phyloP scores from a whole-genome alignment of 2,888 invertebrate genomes.

The Tricholauxania praeusta region DNA sequence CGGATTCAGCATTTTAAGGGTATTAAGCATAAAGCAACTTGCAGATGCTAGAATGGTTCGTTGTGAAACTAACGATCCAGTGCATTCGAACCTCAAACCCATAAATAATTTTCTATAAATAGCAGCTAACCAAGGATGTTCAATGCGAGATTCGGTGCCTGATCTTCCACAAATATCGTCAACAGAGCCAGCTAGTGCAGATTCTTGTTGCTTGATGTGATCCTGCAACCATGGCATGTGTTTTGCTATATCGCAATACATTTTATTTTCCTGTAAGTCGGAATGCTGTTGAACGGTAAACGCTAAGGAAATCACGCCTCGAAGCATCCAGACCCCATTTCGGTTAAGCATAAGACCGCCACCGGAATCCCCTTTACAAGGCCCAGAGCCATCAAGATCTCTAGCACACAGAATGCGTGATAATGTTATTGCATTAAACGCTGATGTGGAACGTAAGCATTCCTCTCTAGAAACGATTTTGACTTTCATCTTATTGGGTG shows the following conservation, averaged over 20 bases:
- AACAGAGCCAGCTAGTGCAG: too few relatives aligned
- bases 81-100: too few relatives aligned
- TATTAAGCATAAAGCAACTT: too few relatives aligned
- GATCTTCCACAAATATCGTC: too few relatives aligned
- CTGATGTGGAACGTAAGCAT: slow-evolving; percentile 68
- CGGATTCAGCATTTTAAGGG: too few relatives aligned
- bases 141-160: too few relatives aligned
- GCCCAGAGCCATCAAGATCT: slow-evolving; percentile 61
- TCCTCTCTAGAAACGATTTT: slow-evolving; percentile 69
- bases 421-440: slow-evolving; percentile 51
- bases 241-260: slow-evolving; percentile 75
- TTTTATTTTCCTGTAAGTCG: slow-evolving; percentile 73
- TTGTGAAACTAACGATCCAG: too few relatives aligned
- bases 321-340: slow-evolving; percentile 66
- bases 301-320: slow-evolving; percentile 67
- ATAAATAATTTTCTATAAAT: too few relatives aligned
- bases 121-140: too few relatives aligned
- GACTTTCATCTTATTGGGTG: slow-evolving; percentile 44
- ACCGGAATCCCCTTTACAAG: slow-evolving; percentile 73
- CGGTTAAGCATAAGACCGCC: slow-evolving; percentile 68
- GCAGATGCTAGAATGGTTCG: too few relatives aligned
- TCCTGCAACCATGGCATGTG: slow-evolving; percentile 70
- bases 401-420: slow-evolving; percentile 63
- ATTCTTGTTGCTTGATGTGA: too few relatives aligned
- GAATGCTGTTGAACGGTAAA: slow-evolving; percentile 67